Base-by-base conservation (phyloP, 2,797 vertebrate species). In the Anguilla anguilla region DNA sequence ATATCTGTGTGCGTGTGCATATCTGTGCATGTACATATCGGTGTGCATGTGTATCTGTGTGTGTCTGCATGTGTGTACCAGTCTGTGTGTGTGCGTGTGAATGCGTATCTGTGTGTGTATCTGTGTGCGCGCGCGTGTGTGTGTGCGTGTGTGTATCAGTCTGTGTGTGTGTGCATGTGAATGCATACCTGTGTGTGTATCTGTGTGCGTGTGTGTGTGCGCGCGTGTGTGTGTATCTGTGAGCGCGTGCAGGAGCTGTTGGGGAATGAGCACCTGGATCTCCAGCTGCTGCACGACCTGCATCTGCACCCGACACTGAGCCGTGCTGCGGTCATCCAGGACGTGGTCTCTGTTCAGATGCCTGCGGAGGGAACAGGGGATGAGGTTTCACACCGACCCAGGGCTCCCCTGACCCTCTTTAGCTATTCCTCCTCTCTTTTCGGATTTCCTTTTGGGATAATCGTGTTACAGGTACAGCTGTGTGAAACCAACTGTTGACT, bases 201-300 rank as follows among this genome's bases (percentile, higher is more conserved):
- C 13, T 25, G 59, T 61, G 64, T 5, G 55, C 15, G 31, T 9
- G 88, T 11, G 84, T 43, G 49, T 53, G 64, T 15, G 51, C 2
- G 51, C 51, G 19, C 1, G 43, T 9, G 46, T 2, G 49, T 10
- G 7, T n/a, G 46, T 6, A 2, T 19, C 2, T 6, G 7, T 11
- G 86, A 25, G 86, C 1, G 13, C 17, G 25, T 51, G 46, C 10
- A 55, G 19, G 31, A 69, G 17, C 53, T 17, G 85, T 57, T 55
- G 51, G 87, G 2, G 6, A 17, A 64, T 5, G 64, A 88, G 79
- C 92, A 99, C 98, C 98, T 99, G 98, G 94, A 99, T 99, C 95
- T 99, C 98, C 95, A 99, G 96, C 95, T 99, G 98, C 94, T 99
- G 98, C 87, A 99, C 98, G 95, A 99, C 98, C 95, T 99, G 98